Evolutionary conservation across 2,888 invertebrate species (phyloP), one percentile per base, ranked within the genome.

Genomic region (Drosophila siamana): DNA sequence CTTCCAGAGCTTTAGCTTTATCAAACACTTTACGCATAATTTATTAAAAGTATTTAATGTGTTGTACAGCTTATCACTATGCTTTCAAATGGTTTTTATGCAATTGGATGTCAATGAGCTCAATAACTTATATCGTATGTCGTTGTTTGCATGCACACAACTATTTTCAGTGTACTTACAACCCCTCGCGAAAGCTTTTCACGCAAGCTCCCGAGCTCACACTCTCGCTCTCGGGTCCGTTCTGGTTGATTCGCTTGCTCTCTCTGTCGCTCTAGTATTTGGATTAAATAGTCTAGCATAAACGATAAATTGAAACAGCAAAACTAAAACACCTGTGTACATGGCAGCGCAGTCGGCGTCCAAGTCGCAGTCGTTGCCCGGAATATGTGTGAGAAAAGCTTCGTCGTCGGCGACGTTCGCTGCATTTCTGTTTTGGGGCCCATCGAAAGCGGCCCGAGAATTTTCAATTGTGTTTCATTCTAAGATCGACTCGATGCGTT

Each of bases 291-390:
- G 60, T 73, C 59, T 57, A 79, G 69, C 64, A 68, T 72, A 69
- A 69, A 79, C 56, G 67, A 67, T 78, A 81, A 66, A 78, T 69
- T 61, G 68, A 84, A 78, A 72, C 74, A 70, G 72, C 33, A 74
- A 74, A 69, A 67, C 80, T 46, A 71, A 85, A 85, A 88, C 85
- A 85, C 85, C 85, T 85, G 85, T 88, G 80, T 84, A 85, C 67
- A 86, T 75, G 78, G 68, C 71, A 64, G 75, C 57, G 70, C 74
- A 47, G 87, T 67, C 59, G 68, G 56, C n/a, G 40, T 43, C 47
- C 43, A 46, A n/a, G 54, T 60, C 62, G 24, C 54, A 7, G 48
- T 44, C 48, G 51, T 19, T 36, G 48, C 16, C 44, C 47, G 24
- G 16, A 16, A 16, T 47, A 47, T 16, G 66, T 69, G 60, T 61